These are phyloP conservation scores for Actinia equina DNA, from an alignment of 64 coral and sea anemone species.

Conservation along the genomic window DNA sequence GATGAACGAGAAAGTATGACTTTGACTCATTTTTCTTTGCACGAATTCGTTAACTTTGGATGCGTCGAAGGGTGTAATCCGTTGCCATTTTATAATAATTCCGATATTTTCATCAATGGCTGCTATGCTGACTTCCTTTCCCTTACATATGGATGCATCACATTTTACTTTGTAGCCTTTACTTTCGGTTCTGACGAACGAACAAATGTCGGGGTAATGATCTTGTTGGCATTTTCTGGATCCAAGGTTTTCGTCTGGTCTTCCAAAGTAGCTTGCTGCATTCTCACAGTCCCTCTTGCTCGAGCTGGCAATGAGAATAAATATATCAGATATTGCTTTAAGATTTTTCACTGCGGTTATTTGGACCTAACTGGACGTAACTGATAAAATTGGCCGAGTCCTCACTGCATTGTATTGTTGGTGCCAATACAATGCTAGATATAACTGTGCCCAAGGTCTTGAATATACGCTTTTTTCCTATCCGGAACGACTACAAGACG, in stretches of 20 bases:
- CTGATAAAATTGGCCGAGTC: no score
- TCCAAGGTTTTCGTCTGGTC: background rate
- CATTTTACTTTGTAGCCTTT: background rate
- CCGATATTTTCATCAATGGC: background rate
- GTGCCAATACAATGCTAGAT: no score
- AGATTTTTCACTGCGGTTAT: background rate
- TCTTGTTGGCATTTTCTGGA: background rate
- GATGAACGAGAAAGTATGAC: conserved; percentile 3
- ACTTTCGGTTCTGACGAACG: background rate
- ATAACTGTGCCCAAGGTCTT: no score
- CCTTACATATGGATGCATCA: background rate
- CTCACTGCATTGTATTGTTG: no score
- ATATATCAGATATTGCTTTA: no score
- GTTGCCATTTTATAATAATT: background rate
- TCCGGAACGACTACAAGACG: no score
- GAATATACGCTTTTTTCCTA: no score
- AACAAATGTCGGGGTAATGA: background rate
- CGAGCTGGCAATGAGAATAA: background rate
- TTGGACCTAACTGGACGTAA: no score
- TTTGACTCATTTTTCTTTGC: background rate
- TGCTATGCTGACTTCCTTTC: background rate
- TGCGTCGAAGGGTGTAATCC: background rate
- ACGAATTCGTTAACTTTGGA: background rate
- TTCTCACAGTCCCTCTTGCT: background rate
- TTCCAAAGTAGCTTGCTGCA: background rate